These are phyloP conservation scores for Toxotes jaculatrix DNA, from an alignment of 2,113 vertebrate species.

Conservation along the genomic window DNA sequence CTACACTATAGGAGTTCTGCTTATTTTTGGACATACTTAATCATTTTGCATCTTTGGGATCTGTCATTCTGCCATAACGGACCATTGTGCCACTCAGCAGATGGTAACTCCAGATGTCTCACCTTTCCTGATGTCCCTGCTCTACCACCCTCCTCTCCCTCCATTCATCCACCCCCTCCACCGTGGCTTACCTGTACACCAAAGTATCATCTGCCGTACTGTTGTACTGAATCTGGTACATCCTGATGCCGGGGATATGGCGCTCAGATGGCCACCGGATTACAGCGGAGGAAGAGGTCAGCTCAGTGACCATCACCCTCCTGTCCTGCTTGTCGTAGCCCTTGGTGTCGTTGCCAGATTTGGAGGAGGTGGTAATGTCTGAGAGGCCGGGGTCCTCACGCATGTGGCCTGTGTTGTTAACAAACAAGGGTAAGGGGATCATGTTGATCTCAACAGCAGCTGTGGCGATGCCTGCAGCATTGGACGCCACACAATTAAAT, in stretches of 20 bases:
- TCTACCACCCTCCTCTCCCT: conserved; percentile 5
- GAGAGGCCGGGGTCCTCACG: conserved; percentile 90
- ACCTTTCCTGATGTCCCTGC: conserved; percentile 50
- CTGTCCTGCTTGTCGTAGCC: conserved; percentile 87
- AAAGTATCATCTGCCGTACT: conserved; percentile 92
- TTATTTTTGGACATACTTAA: conserved; percentile 52
- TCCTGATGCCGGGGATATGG: conserved; percentile 91
- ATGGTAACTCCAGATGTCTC: conserved; percentile 74
- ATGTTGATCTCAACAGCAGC: conserved; percentile 90
- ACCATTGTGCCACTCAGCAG: conserved; percentile 60
- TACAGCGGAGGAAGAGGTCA: conserved; percentile 90
- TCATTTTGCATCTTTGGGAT: conserved; percentile 56
- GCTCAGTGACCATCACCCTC: conserved; percentile 86
- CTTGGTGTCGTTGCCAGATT: conserved; percentile 88
- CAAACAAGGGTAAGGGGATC: conserved; percentile 90
- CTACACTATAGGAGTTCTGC: conserved; percentile 14
- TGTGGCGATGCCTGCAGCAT: conserved; percentile 91
- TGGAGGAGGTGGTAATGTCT: conserved; percentile 92
- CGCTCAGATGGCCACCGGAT: conserved; percentile 93
- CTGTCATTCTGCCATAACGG: conserved; percentile 35
- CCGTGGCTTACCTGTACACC: conserved; percentile 91
- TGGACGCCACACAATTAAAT: conserved; percentile 95
- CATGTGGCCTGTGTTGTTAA: conserved; percentile 89
- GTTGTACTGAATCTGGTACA: conserved; percentile 98
- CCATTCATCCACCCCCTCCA: conserved; percentile 7